Evolutionary conservation across 1,140 invertebrate species (phyloP).

Genomic region (Globodera rostochiensis): DNA sequence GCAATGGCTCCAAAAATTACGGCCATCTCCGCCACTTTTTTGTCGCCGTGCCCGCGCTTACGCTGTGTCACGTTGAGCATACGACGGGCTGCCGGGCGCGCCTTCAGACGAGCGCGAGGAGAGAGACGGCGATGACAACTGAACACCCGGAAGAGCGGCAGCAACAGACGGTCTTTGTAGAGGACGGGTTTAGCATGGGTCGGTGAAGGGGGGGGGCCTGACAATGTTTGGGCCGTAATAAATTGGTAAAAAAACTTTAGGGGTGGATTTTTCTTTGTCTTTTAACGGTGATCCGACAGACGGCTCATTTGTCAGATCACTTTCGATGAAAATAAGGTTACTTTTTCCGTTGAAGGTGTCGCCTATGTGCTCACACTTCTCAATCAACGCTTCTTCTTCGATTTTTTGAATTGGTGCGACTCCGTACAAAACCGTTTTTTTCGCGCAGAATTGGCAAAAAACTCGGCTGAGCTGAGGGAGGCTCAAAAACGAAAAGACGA

Average conservation of each 20-base stretch:
- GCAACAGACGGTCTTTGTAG: constrained; percentile 83
- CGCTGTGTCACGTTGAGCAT: constrained; percentile 91
- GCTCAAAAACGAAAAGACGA: constrained; percentile 70
- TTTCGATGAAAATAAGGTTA: no score
- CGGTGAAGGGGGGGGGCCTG: constrained; percentile 46
- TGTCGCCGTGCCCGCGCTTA: constrained; percentile 88
- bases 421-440: constrained; percentile 74
- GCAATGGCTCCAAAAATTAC: constrained; percentile 74
- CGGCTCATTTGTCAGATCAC: no score
- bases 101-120: constrained; percentile 81
- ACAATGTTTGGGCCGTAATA: constrained; percentile 6
- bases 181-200: constrained; percentile 98
- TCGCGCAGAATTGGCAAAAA: constrained; percentile 66
- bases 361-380: constrained; percentile 75
- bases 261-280: no score
- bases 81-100: constrained; percentile 88
- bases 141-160: not conserved
- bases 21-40: constrained; percentile 89
- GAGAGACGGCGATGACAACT: constrained; percentile 31
- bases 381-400: constrained; percentile 78
- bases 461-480: constrained; percentile 48
- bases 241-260: no score
- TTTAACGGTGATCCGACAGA: no score
- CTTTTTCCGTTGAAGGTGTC: constrained; percentile 68
- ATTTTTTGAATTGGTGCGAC: constrained; percentile 92